Percentiles rank a stretch among this genome's conserved stretches.
Evolutionary conservation across 2,797 vertebrate species (phyloP).

Genomic region (Myotis planiceps): DNA sequence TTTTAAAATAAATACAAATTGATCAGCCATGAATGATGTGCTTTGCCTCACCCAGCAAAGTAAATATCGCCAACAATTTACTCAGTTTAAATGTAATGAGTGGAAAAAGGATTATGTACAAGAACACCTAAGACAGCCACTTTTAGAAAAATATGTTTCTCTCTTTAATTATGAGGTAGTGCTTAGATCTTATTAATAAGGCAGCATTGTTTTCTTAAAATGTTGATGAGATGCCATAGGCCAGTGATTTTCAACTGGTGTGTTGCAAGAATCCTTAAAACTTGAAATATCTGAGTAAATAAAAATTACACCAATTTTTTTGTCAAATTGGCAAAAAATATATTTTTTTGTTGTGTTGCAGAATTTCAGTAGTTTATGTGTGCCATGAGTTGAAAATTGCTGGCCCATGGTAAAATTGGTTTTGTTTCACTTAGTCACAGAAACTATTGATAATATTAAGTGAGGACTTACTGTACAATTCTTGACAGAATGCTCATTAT

Average conservation of each 20-base stretch:
- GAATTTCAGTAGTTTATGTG: not conserved
- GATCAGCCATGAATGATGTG: not conserved
- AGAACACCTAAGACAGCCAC: not conserved
- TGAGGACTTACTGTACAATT: not conserved
- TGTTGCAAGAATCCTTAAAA: not conserved
- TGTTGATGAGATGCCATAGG: not conserved
- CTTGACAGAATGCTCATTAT: not conserved
- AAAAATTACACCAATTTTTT: not conserved
- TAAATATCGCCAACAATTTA: slow-evolving; percentile 38
- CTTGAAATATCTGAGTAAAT: not conserved
- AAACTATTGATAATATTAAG: not conserved
- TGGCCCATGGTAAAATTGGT: not conserved
- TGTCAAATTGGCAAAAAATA: not conserved
- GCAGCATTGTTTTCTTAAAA: not conserved
- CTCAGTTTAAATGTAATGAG: not conserved
- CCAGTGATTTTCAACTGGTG: not conserved
- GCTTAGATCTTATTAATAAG: not conserved
- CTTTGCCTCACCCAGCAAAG: slow-evolving; percentile 22
- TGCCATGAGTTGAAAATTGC: not conserved
- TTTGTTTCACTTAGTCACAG: not conserved
- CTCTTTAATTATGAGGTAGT: not conserved
- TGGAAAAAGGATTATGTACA: not conserved
- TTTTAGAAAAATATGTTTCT: slow-evolving; percentile 48
- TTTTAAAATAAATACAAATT: slow-evolving; percentile 45
- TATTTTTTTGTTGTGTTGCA: not conserved